Evolutionary conservation across 2,888 invertebrate species (phyloP).

Genomic region (Lissonota sp.): DNA sequence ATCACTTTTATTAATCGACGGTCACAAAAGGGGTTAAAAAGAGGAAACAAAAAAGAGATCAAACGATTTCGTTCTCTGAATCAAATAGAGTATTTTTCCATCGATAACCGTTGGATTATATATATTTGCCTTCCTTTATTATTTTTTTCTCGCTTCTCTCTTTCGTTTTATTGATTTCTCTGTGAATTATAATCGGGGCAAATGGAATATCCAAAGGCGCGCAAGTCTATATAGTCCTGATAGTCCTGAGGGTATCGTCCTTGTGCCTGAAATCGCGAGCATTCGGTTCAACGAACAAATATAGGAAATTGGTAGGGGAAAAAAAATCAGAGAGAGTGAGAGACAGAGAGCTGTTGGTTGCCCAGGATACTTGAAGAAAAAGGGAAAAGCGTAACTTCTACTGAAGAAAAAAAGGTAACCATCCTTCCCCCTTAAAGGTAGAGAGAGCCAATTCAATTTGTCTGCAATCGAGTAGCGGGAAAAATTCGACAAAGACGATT

Average conservation of each 20-base stretch:
- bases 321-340: slow-evolving; percentile 4
- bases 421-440: slow-evolving; percentile 21
- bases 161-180: slow-evolving; percentile 15
- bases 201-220: slow-evolving; percentile 43
- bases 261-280: slow-evolving; percentile 25
- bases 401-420: not conserved
- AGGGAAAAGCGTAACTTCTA: slow-evolving; percentile 25
- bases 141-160: slow-evolving; percentile 23
- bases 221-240: too few relatives aligned
- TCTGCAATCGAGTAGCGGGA: slow-evolving; percentile 50
- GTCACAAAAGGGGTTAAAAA: slow-evolving; percentile 24
- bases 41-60: not conserved
- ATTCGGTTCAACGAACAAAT: slow-evolving; percentile 57
- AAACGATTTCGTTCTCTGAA: slow-evolving; percentile 2
- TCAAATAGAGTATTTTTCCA: slow-evolving; percentile 60
- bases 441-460: slow-evolving; percentile 62
- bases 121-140: slow-evolving; percentile 59
- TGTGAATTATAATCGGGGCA: slow-evolving; percentile 52
- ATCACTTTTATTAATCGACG: slow-evolving; percentile 60
- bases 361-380: slow-evolving; percentile 25
- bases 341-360: slow-evolving; percentile 17
- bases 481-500: slow-evolving; percentile 61
- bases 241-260: slow-evolving; percentile 33
- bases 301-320: slow-evolving; percentile 53
- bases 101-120: slow-evolving; percentile 55